A percentile compares a stretch with the other conserved stretches of the same genome.
phyloP scores from a whole-genome alignment of 2,888 invertebrate species.

The Horisme vitalbata region DNA sequence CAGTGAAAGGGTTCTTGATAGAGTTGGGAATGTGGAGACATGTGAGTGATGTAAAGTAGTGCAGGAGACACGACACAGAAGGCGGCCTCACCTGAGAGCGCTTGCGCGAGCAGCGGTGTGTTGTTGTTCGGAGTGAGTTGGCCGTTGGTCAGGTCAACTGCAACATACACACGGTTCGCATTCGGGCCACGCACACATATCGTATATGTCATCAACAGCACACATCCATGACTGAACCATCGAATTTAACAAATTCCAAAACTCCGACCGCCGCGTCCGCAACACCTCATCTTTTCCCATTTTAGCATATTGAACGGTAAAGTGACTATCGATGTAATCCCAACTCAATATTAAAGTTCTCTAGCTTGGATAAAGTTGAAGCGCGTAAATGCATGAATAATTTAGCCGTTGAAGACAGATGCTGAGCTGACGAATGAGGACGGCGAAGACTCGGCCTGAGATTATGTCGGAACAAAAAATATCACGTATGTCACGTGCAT shows the following conservation, averaged over 20 bases:
- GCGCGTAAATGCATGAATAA: slow-evolving; percentile 80
- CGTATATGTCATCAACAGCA: slow-evolving; percentile 58
- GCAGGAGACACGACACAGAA: slow-evolving; percentile 42
- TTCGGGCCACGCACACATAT: slow-evolving; percentile 71
- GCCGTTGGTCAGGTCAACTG: slow-evolving; percentile 97
- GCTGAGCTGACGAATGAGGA: slow-evolving; percentile 73
- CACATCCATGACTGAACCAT: slow-evolving; percentile 80
- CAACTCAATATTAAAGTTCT: slow-evolving; percentile 70
- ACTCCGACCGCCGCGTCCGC: slow-evolving; percentile 38
- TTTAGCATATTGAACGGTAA: slow-evolving; percentile 68
- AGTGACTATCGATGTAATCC: slow-evolving; percentile 72
- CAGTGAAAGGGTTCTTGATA: slow-evolving; percentile 15
- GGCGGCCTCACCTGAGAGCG: slow-evolving; percentile 92
- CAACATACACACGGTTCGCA: slow-evolving; percentile 86
- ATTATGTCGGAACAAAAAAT: slow-evolving; percentile 79
- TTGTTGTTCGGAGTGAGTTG: slow-evolving; percentile 98
- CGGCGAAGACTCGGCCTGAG: slow-evolving; percentile 63
- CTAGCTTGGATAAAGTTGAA: slow-evolving; percentile 64
- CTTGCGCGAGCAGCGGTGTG: slow-evolving; percentile 97
- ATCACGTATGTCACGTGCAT: slow-evolving; percentile 82
- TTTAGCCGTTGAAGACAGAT: slow-evolving; percentile 74
- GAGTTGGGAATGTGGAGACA: slow-evolving; percentile 19
- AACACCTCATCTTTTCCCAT: slow-evolving; percentile 57
- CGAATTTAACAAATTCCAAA: slow-evolving; percentile 51
- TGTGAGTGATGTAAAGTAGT: slow-evolving; percentile 36